Evolutionary conservation across 2,888 invertebrate species (phyloP), one percentile per base, ranked within the genome.

Genomic region (Drosophila antonietae): DNA sequence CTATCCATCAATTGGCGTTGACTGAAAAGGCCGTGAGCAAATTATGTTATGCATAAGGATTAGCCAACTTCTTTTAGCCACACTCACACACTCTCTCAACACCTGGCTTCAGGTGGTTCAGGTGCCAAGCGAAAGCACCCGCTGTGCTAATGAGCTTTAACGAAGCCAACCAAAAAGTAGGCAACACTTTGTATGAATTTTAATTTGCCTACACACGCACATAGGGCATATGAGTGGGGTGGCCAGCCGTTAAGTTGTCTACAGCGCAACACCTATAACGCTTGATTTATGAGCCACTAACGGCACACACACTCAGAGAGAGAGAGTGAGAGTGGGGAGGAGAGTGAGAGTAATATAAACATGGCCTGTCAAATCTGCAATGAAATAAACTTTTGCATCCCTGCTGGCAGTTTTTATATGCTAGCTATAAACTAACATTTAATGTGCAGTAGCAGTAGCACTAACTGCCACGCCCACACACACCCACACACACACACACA

Each of bases 101-200:
- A 44, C 41, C 39, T 8, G 43, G 8, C 41, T 6, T 18, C 23
- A 39, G 37, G 37, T 14, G 37, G 12, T 20, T 3, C 37, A 53
- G 14, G 20, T 37, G 9, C 8, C 31, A 31, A 31, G 1, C 7
- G 8, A 31, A 31, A 2, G 3, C 18, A 8, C 46, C 49, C 43
- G 18, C 18, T 56, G 41, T 12, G 67, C 73, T 84, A 84, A 84
- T 85, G 88, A 84, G 84, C 61, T 79, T 79, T 87, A 81, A 84
- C 69, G 70, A 71, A 58, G 57, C 43, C 46, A 60, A 51, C 84
- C 70, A 39, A 81, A 79, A 84, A 75, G 85, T 85, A 84, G 83
- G 88, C 83, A 87, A 87, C 74, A 82, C 64, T 78, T 80, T 69
- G 49, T 73, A 51, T 73, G 82, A 73, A 87, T 87, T 87, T 83